These are phyloP conservation scores for Phaethon lepturus DNA, from an alignment of 2,113 vertebrate species.

Conservation along the genomic window DNA sequence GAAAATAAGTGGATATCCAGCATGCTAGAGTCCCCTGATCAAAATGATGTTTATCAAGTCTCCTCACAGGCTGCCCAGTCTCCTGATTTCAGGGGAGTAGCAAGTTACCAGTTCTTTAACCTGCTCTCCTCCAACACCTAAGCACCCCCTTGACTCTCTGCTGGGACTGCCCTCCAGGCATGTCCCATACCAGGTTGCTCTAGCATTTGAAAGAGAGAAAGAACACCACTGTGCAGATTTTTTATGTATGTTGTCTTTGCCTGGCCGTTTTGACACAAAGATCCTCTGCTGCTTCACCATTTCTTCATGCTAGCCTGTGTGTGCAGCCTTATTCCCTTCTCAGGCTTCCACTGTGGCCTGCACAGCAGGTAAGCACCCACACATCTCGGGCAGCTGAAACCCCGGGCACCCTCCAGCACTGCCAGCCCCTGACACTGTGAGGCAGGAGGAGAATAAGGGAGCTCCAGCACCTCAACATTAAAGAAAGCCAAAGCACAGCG, in stretches of 20 bases:
- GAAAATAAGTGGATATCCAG: neutral
- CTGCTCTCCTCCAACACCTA: neutral
- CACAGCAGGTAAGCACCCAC: fast-evolving
- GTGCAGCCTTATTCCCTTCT: neutral
- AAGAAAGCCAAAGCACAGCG: neutral
- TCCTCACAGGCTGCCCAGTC: neutral
- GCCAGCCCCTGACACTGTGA: fast-evolving
- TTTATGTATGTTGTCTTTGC: neutral
- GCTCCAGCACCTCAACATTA: neutral
- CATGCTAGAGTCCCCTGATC: neutral
- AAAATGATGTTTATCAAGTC: neutral
- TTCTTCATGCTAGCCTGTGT: neutral
- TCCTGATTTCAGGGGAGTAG: neutral
- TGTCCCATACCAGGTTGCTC: neutral
- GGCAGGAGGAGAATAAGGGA: neutral
- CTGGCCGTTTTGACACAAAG: neutral
- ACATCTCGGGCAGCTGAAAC: neutral
- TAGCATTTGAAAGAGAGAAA: neutral
- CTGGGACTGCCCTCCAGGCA: neutral
- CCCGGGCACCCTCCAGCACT: fast-evolving
- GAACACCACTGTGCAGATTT: neutral
- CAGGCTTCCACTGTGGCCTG: neutral
- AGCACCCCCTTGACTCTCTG: neutral
- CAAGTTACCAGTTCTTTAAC: neutral
- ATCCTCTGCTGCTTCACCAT: neutral